A percentile compares a stretch with the other conserved stretches of the same genome.
Evolutionary conservation across 2,797 vertebrate genomes (phyloP).

Genomic region (Myotis findleyi): DNA sequence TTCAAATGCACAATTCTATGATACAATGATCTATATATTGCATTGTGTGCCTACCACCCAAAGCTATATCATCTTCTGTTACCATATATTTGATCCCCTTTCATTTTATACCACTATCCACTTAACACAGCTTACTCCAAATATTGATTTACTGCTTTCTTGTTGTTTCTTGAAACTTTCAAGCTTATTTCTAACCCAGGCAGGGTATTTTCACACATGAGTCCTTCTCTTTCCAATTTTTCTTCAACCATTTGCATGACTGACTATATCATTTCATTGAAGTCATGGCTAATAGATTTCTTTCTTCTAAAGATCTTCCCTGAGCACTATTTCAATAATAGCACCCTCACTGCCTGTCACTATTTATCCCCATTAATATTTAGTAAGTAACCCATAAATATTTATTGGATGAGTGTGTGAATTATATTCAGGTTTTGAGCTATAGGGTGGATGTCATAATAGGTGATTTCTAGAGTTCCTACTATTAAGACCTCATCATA

Average conservation of each 20-base stretch:
- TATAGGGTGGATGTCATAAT: background rate
- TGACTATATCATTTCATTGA: background rate
- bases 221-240: slow-evolving; percentile 2
- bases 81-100: background rate
- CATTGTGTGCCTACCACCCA: background rate
- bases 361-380: background rate
- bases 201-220: background rate
- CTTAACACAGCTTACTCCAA: background rate
- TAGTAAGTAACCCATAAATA: background rate
- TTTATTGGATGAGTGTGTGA: background rate
- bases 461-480: background rate
- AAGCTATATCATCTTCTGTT: background rate
- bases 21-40: background rate
- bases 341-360: background rate
- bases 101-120: background rate
- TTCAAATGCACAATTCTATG: background rate
- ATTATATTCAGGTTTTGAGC: background rate
- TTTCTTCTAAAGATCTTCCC: background rate
- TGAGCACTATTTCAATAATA: background rate
- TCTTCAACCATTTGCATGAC: background rate
- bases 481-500: background rate
- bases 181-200: background rate
- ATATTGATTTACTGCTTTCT: background rate
- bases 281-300: background rate
- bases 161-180: background rate